Conservation (phyloP, 2,797 vertebrate genomes). For the Hafferia zeledoni region DNA sequence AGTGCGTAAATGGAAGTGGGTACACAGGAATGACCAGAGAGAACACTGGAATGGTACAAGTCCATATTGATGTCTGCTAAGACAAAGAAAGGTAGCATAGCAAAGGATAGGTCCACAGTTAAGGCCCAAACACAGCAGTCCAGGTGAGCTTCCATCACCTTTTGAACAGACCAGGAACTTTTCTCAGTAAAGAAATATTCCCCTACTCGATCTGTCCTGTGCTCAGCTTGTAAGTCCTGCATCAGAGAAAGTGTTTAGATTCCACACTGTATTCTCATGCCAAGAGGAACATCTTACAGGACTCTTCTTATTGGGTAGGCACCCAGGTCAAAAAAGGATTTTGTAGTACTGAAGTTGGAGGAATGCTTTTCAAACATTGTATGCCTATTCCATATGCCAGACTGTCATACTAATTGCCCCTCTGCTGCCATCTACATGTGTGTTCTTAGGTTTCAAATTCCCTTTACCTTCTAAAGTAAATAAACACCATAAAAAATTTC, state of each 20-base stretch:
- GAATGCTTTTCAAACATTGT: not conserved
- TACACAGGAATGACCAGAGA: not conserved
- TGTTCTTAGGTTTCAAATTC: not conserved
- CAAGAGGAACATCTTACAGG: not conserved
- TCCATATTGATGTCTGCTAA: not conserved
- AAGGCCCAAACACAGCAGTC: not conserved
- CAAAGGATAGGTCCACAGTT: not conserved
- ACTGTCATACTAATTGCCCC: not conserved
- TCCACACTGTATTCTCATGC: not conserved
- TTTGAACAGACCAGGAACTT: not conserved
- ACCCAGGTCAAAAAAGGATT: not conserved
- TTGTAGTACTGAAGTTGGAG: not conserved
- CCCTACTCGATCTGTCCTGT: not conserved
- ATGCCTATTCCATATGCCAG: not conserved
- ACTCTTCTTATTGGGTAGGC: not conserved
- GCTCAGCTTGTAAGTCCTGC: not conserved
- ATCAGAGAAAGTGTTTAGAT: not conserved
- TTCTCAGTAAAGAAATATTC: not conserved
- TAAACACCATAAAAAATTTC: not conserved
- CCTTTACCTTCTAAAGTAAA: not conserved
- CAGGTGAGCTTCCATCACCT: not conserved
- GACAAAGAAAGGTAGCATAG: not conserved
- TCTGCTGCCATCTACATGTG: not conserved
- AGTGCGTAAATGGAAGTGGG: fast-evolving
- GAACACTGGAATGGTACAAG: not conserved